These are phyloP conservation scores for Lasioglossum albipes DNA, from an alignment of 1,140 invertebrate species.

Conservation along the genomic window DNA sequence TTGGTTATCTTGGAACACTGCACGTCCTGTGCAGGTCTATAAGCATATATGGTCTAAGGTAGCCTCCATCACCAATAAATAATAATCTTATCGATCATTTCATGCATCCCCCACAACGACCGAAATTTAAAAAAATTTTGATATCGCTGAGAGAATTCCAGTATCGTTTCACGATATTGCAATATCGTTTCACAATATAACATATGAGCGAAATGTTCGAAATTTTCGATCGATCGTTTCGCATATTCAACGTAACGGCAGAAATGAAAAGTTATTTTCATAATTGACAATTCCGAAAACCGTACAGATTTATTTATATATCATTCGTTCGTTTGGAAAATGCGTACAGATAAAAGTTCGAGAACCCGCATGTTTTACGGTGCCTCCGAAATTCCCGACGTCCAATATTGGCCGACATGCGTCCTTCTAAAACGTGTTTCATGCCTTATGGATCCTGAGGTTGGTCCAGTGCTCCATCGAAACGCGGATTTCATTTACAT, in stretches of 20 bases:
- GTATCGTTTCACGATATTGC: neutral
- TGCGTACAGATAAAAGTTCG: neutral
- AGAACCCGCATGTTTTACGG: neutral
- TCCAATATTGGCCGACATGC: constrained; percentile 30
- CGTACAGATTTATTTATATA: neutral
- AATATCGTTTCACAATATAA: neutral
- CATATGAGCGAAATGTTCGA: neutral
- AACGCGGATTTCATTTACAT: constrained; percentile 54
- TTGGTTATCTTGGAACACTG: too few relatives aligned
- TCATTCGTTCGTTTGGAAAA: neutral
- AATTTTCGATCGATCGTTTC: neutral
- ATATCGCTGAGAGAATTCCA: neutral
- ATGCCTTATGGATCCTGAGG: constrained; percentile 63
- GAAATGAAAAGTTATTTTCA: neutral
- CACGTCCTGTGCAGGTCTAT: too few relatives aligned
- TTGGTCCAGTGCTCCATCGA: constrained; percentile 64
- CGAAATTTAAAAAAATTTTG: neutral
- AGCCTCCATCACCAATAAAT: neutral
- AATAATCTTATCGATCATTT: neutral
- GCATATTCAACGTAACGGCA: neutral
- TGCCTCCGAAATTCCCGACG: neutral
- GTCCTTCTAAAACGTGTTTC: constrained; percentile 51
- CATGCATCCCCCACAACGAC: neutral
- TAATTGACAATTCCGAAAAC: neutral
- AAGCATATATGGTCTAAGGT: neutral